phyloP scores from a whole-genome alignment of 2,113 vertebrate species.

The Cariama cristata region DNA sequence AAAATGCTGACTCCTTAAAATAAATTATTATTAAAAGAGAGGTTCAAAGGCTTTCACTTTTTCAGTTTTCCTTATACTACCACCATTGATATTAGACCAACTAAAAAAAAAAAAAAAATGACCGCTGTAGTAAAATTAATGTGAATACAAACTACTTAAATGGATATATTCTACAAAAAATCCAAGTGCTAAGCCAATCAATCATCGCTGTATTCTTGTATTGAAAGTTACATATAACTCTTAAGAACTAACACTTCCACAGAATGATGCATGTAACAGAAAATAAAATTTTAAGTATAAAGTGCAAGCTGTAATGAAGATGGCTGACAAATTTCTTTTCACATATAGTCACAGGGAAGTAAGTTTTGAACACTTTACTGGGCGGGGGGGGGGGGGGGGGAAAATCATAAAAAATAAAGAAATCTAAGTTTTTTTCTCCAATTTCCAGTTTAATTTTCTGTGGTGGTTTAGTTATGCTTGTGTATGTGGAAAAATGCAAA shows the following conservation, averaged over 20 bases:
- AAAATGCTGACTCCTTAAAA: not conserved
- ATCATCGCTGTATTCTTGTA: not conserved
- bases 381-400: no score
- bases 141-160: not conserved
- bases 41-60: not conserved
- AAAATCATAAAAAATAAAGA: not conserved
- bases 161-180: not conserved
- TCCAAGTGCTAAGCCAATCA: not conserved
- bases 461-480: not conserved
- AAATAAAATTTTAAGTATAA: not conserved
- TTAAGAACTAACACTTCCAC: not conserved
- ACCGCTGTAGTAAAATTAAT: not conserved
- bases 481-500: not conserved
- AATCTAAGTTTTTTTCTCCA: not conserved
- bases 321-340: not conserved
- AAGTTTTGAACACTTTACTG: not conserved
- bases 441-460: not conserved
- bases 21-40: not conserved
- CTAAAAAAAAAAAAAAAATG: not conserved
- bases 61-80: not conserved
- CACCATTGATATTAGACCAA: not conserved
- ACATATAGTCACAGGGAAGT: not conserved
- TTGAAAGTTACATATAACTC: not conserved
- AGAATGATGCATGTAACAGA: not conserved
- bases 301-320: not conserved